Base-by-base conservation (phyloP, 64 coral and sea anemone genomes). In the Montipora foliosa region DNA sequence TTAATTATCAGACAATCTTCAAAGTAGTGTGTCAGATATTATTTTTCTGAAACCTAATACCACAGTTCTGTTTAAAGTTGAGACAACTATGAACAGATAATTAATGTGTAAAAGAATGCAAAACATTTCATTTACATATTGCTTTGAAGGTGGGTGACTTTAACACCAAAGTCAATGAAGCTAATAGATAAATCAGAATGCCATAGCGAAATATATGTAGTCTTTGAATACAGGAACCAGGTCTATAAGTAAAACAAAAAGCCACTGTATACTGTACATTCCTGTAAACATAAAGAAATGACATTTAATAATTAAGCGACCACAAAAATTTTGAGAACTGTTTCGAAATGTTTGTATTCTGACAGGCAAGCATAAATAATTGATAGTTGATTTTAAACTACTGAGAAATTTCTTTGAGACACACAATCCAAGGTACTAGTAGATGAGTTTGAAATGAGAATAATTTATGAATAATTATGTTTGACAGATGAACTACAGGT, bases 51-150 rank as follows among this genome's bases (percentile, higher is more conserved):
- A 86, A 72, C 66, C n/a, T 50, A 71, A 86, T 4, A 86, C 82
- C 58, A 49, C 37, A 37, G 37, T 37, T 52, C 5, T 16, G 12
- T 49, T 78, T 78, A 71, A 72, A 86, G 47, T 8, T 70, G n/a
- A 49, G 66, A 22, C 66, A 86, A 71, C 17, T 67, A 72, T 2
- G 5, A 70, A 86, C 66, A 83, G 81, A 16, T 15, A 86, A 49
- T 71, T 12, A 37, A 37, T 37, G 67, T 19, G 16, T 51, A 46
- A 19, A 71, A n/a, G 64, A 49, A 86, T 86, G 62, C 66, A 22
- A 21, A 86, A 71, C 45, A 51, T 86, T 45, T 49, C 66, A 86
- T 71, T 71, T 71, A 24, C 62, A 72, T 71, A 44, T 48, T 86
- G 47, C 82, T 70, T 22, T 71, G 22, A 11, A 24, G 17, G 71